phyloP scores from a whole-genome alignment of 2,797 vertebrate genomes.

The Anguilla anguilla region DNA sequence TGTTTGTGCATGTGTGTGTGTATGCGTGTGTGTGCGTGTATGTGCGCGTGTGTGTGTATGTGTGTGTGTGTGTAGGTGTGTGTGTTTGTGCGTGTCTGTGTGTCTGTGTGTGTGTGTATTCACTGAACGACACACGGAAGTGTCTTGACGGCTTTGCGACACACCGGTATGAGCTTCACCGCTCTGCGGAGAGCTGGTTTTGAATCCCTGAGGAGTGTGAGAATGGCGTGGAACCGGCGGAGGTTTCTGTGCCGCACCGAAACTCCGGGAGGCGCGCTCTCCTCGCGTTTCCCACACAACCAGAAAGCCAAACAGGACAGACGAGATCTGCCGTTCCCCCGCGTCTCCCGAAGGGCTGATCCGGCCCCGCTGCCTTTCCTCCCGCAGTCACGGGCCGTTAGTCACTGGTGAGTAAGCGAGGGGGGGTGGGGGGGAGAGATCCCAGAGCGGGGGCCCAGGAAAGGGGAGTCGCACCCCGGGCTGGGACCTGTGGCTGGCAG shows the following conservation, averaged over 20 bases:
- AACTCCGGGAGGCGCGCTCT: not conserved
- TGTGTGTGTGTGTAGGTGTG: not conserved
- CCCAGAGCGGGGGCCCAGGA: not conserved
- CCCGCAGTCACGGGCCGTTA: slow-evolving; percentile 1
- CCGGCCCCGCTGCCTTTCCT: not conserved
- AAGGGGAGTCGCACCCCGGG: not conserved
- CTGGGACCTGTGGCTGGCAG: not conserved
- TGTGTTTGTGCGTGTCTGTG: not conserved
- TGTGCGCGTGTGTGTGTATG: not conserved
- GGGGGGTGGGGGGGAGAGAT: not conserved
- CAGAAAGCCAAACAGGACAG: not conserved
- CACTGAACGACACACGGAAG: slow-evolving; percentile 64
- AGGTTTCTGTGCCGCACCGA: not conserved
- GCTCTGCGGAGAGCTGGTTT: not conserved
- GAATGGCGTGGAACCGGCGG: not conserved
- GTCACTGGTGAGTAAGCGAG: not conserved
- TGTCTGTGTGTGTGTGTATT: slow-evolving; percentile 57
- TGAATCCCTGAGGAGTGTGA: not conserved
- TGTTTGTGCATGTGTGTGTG: not conserved
- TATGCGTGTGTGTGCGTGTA: not conserved
- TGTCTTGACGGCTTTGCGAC: not conserved
- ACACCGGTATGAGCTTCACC: not conserved
- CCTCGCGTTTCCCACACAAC: not conserved
- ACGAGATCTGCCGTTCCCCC: not conserved
- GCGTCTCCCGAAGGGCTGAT: not conserved